Percentiles rank a stretch among this genome's conserved stretches.
Evolutionary conservation across 2,888 invertebrate genomes (phyloP).

Genomic region (Drosophila mulleri): DNA sequence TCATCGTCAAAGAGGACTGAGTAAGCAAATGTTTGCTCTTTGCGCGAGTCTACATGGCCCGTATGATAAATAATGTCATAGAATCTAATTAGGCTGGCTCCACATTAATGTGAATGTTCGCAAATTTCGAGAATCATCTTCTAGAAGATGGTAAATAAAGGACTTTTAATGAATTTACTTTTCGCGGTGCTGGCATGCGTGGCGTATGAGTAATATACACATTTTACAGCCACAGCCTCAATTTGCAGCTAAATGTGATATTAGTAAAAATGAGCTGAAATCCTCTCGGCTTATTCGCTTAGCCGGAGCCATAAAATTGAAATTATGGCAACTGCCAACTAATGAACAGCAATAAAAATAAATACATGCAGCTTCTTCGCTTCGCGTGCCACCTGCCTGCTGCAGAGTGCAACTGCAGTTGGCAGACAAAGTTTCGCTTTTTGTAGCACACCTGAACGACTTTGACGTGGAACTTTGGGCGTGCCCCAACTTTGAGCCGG

Average conservation of each 20-base stretch:
- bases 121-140: neutral
- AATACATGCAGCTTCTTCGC: constrained; percentile 47
- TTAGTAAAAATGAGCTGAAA: neutral
- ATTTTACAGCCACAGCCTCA: neutral
- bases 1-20: neutral
- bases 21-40: neutral
- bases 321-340: constrained; percentile 73
- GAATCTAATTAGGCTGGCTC: neutral
- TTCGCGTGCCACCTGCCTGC: neutral
- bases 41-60: neutral
- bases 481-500: constrained; percentile 22
- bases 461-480: constrained; percentile 41
- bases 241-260: neutral
- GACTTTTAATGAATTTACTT: neutral
- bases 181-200: too few species aligned
- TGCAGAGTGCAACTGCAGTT: constrained; percentile 25
- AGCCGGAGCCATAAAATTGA: constrained; percentile 61
- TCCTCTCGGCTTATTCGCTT: constrained; percentile 23
- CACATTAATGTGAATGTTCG: neutral
- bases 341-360: constrained; percentile 79
- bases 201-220: neutral
- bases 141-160: neutral
- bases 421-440: constrained; percentile 62
- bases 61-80: neutral
- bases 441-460: constrained; percentile 67